A percentile compares a stretch with the other conserved stretches of the same genome.
Conservation (phyloP, 2,797 vertebrate genomes). For the Muraenolepis orangiensis region DNA sequence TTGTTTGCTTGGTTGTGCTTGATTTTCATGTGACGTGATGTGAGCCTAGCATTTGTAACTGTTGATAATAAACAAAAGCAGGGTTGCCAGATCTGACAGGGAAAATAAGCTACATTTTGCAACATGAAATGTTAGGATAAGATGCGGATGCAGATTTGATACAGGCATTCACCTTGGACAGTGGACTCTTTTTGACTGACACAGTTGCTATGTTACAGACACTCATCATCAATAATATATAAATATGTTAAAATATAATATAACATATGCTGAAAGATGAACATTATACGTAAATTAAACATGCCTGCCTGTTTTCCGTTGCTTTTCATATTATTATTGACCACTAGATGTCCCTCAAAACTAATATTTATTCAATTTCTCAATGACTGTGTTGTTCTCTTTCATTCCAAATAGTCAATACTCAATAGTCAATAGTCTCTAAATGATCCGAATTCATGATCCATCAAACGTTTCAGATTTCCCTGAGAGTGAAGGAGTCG, state of each 20-base stretch:
- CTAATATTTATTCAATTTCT: not conserved
- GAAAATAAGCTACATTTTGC: not conserved
- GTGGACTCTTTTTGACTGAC: not conserved
- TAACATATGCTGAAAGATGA: not conserved
- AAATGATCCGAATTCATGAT: not conserved
- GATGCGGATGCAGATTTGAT: too few relatives aligned
- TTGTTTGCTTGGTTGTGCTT: not conserved
- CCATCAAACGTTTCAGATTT: slow-evolving; percentile 56
- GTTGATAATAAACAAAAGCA: not conserved
- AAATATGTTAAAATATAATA: not conserved
- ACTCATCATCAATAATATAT: not conserved
- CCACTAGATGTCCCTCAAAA: slow-evolving; percentile 28
- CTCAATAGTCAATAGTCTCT: not conserved
- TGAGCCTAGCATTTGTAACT: not conserved
- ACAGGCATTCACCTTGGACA: not conserved
- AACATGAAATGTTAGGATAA: not conserved
- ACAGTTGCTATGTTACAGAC: not conserved
- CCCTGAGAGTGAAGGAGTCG: slow-evolving; percentile 70
- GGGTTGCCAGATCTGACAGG: not conserved
- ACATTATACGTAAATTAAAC: not conserved
- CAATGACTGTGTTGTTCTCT: not conserved
- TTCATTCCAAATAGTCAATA: too few relatives aligned
- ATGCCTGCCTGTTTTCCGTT: not conserved
- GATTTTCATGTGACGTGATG: too few relatives aligned
- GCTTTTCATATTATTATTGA: not conserved